Base-by-base conservation (phyloP, 2,113 vertebrate genomes). In the Ceyx melanurus region DNA sequence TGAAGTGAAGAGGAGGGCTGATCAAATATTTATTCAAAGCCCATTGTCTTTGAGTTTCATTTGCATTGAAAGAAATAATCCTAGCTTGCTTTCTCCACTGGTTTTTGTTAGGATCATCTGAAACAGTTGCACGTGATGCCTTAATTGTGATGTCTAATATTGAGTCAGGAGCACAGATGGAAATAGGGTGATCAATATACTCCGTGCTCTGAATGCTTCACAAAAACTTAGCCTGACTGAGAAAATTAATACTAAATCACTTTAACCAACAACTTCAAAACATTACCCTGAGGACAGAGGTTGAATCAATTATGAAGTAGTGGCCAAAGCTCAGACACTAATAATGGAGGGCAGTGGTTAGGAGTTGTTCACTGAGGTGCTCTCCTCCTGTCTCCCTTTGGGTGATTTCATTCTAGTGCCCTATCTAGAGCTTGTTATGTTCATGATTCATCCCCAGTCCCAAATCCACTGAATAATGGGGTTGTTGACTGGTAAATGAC, bases 301-400 rank as follows among this genome's bases (percentile, higher is more conserved):
- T 90, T 94, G 95, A 93, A 93, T 94, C 86, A 90, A 10, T 96
- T 92, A 79, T 56, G 70, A 95, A 95, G 93, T 92, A 92, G 87
- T 50, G 76, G 77, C 85, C 68, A 89, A 88, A 88, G 82, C 86
- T 95, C 79, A 73, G n/a, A 67, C 42, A 66, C 54, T 90, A 81
- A 85, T 92, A 97, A 93, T 96, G 79, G 65, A 54, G 26, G 19
- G 13, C 6, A 4, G 15, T 7, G 22, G 21, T 71, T 89, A 5
- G 1, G 2, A 65, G 33, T 60, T 66, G n/a, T 64, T 83, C 78
- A 60, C 19, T 21, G 23, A 71, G 31, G 54, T 78, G 17, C 28
- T 66, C 42, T 80, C 21, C 40, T 78, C 31, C 2, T 2, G 12
- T 89, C 23, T 65, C 58, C 2, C 1, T 67, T 78, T 65, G 20